These are phyloP conservation scores for Cassiopea andromeda DNA, from an alignment of 30 jellyfish, hydroid and myxozoan species.

Conservation along the genomic window DNA sequence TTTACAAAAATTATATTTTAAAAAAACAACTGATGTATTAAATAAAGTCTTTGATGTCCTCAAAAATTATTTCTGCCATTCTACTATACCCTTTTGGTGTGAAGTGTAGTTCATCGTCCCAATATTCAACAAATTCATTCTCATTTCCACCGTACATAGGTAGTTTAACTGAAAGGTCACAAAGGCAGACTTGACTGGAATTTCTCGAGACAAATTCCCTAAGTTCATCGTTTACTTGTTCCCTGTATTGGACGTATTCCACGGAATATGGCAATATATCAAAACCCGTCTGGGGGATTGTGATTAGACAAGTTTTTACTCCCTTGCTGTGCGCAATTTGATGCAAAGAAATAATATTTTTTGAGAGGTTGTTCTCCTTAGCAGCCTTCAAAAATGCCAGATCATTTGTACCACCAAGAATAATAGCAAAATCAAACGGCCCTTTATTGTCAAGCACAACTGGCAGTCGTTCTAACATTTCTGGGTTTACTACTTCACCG, in stretches of 20 bases:
- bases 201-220: conserved; percentile 52
- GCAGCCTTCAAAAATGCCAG: conserved; percentile 38
- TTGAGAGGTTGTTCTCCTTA: conserved; percentile 33
- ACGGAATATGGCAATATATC: conserved; percentile 32
- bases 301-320: conserved; percentile 72
- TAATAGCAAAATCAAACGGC: conserved; percentile 61
- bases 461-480: conserved; percentile 73
- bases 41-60: conserved; percentile 45
- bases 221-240: conserved; percentile 45
- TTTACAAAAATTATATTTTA: too few species aligned
- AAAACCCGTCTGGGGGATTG: conserved; percentile 74
- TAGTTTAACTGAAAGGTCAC: conserved; percentile 60
- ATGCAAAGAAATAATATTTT: conserved; percentile 66
- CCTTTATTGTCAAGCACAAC: conserved; percentile 16
- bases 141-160: conserved; percentile 67
- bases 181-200: conserved; percentile 28
- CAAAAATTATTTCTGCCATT: conserved; percentile 78
- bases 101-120: conserved; percentile 87
- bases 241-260: conserved; percentile 43
- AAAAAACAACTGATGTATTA: background rate
- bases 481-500: conserved; percentile 78
- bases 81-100: conserved; percentile 84
- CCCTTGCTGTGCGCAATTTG: conserved; percentile 51
- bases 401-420: conserved; percentile 90
- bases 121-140: conserved; percentile 24